These are phyloP conservation scores for Trematocara variabile DNA, from an alignment of 2,113 vertebrate genomes.

Conservation along the genomic window DNA sequence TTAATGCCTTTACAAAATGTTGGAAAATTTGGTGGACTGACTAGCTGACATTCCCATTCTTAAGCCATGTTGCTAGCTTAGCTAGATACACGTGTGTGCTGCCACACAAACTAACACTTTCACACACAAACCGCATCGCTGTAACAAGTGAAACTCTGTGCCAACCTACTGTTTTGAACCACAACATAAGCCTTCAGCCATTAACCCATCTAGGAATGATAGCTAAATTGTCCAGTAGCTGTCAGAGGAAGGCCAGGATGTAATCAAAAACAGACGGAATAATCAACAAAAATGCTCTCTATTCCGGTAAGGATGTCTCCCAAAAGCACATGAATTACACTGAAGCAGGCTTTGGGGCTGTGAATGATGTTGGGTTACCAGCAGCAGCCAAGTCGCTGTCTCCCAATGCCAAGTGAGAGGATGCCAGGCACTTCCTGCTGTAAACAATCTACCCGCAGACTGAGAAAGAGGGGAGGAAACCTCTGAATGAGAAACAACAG, in stretches of 20 bases:
- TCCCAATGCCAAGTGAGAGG: conserved; percentile 62
- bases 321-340: conserved; percentile 66
- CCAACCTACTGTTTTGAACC: conserved; percentile 50
- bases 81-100: neutral
- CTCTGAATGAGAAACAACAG: conserved; percentile 59
- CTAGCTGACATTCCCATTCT: neutral
- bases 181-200: conserved; percentile 23
- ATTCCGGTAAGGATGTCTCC: conserved; percentile 69
- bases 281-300: conserved; percentile 67
- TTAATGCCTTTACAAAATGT: neutral
- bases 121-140: neutral
- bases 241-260: conserved; percentile 44
- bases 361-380: conserved; percentile 62
- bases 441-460: conserved; percentile 64
- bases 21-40: neutral
- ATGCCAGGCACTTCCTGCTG: conserved; percentile 71
- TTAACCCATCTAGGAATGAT: conserved; percentile 56
- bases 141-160: conserved; percentile 25
- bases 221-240: conserved; percentile 43
- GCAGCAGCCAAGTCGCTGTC: conserved; percentile 63
- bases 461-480: conserved; percentile 53
- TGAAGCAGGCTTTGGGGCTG: conserved; percentile 60
- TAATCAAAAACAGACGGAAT: conserved; percentile 72
- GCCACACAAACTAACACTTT: neutral
- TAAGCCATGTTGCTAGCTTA: neutral